phyloP scores from a whole-genome alignment of 2,113 vertebrate species.

The Pseudonaja textilis region DNA sequence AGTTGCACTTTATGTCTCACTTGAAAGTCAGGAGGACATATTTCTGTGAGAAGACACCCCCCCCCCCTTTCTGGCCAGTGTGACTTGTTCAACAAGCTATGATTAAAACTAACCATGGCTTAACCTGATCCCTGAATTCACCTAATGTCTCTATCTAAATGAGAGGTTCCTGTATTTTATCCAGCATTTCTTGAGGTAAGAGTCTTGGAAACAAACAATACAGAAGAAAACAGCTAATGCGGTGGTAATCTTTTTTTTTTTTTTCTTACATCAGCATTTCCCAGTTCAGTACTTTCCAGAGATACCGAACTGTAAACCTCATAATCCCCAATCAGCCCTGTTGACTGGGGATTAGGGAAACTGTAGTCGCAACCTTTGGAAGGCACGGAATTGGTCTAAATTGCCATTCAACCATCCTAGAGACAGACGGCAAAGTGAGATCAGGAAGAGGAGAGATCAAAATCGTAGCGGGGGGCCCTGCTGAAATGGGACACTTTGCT shows the following conservation, averaged over 20 bases:
- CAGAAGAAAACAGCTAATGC: not conserved
- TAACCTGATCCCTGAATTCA: not conserved
- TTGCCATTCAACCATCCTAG: not conserved
- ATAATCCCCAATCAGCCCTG: not conserved
- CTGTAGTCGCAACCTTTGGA: not conserved
- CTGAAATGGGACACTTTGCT: not conserved
- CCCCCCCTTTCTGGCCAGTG: not conserved
- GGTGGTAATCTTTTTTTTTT: not conserved
- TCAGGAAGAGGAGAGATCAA: not conserved
- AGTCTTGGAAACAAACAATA: not conserved
- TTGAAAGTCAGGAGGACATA: not conserved
- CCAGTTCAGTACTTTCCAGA: not conserved
- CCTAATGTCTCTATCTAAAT: not conserved
- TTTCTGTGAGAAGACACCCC: not conserved
- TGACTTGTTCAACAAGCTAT: not conserved
- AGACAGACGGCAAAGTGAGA: not conserved
- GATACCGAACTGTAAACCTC: not conserved
- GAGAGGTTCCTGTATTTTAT: not conserved
- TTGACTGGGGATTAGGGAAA: not conserved
- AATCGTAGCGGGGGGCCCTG: not conserved
- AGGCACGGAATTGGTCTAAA: not conserved
- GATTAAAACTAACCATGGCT: not conserved
- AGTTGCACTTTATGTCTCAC: not conserved
- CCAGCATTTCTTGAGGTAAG: not conserved
- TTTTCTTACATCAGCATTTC: not conserved